Base-by-base conservation (phyloP, 2,888 invertebrate genomes). In the Lasioglossum calceatum region DNA sequence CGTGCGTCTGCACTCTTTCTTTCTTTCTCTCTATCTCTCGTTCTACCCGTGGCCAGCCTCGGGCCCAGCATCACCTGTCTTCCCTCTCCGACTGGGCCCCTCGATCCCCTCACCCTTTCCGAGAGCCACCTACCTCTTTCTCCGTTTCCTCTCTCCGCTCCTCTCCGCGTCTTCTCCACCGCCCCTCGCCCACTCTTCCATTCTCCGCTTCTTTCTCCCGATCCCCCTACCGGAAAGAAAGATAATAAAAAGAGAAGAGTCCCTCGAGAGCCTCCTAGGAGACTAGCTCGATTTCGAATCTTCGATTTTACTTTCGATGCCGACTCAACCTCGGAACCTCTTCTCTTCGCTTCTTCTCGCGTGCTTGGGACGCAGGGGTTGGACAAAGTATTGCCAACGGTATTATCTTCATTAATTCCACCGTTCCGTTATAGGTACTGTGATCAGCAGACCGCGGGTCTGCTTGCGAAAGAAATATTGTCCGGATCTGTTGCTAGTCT, bases 11-110 rank as follows among this genome's bases (percentile, higher is more conserved):
- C 83, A 89, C 71, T 27, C n/a, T 58, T 3, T 58, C 58, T 58
- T 14, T 61, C 27, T 61, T 16, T 27, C 61, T 64, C 7, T 32
- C 27, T 16, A 1, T 61, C 27, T 27, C 64, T 64, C 12, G 16
- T 32, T 89, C 84, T n/a, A 54, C 64, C 84, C 87, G 83, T 87
- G 93, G 92, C 77, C 86, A 81, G 87, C 87, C 93, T 91, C 92
- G 90, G 94, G 94, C 93, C 92, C 93, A 92, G 92, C 94, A 94
- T 95, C 95, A 95, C 94, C 95, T 95, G 95, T 95, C 95, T 94
- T 93, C 90, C 92, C 92, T 91, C 92, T 91, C 89, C 90, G 64
- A 64, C 27, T 64, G 32, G 32, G 16, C 89, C 89, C 86, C 79
- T 77, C 78, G 81, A 64, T 77, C 76, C 80, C 84, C 84, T 79